A percentile compares a stretch with the other conserved stretches of the same genome.
Conservation (phyloP, 2,113 vertebrate species). For the Eulemur rufifrons region DNA sequence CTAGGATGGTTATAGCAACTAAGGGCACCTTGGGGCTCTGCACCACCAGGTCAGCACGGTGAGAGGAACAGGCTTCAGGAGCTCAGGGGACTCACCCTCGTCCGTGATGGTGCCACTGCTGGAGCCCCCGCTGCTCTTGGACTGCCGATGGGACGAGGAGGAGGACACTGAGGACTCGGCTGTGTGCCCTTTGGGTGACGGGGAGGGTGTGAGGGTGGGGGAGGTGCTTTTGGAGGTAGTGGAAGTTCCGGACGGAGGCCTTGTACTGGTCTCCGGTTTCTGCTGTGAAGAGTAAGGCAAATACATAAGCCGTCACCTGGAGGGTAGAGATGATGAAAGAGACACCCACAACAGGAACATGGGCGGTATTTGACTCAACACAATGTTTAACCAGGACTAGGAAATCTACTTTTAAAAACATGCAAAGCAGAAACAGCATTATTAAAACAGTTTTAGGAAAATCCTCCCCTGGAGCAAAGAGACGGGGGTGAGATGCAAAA, state of each 20-base stretch:
- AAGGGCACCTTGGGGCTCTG: not conserved
- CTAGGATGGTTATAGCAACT: not conserved
- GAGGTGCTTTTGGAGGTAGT: slow-evolving; percentile 98
- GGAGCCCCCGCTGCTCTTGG: slow-evolving; percentile 96
- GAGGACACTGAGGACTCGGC: slow-evolving; percentile 89
- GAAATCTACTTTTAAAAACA: not conserved
- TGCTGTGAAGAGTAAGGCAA: slow-evolving; percentile 70
- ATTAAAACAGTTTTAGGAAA: not conserved
- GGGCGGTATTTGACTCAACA: not conserved
- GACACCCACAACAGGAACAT: not conserved
- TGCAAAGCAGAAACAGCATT: not conserved
- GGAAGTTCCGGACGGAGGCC: slow-evolving; percentile 93
- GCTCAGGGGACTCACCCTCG: slow-evolving; percentile 87
- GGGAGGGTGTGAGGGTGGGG: slow-evolving; percentile 95
- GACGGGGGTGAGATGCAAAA: not conserved
- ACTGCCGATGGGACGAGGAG: slow-evolving; percentile 92
- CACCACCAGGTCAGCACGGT: not conserved
- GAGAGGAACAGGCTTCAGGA: not conserved
- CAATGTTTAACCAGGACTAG: not conserved
- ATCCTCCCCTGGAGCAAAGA: not conserved
- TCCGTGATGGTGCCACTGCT: slow-evolving; percentile 98
- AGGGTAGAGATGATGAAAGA: not conserved
- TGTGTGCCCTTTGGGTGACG: slow-evolving; percentile 85
- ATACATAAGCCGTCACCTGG: not conserved
- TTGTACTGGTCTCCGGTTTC: slow-evolving; percentile 91